Evolutionary conservation across 1,140 invertebrate species (phyloP), one percentile per base, ranked within the genome.

Genomic region (Argopecten irradians): DNA sequence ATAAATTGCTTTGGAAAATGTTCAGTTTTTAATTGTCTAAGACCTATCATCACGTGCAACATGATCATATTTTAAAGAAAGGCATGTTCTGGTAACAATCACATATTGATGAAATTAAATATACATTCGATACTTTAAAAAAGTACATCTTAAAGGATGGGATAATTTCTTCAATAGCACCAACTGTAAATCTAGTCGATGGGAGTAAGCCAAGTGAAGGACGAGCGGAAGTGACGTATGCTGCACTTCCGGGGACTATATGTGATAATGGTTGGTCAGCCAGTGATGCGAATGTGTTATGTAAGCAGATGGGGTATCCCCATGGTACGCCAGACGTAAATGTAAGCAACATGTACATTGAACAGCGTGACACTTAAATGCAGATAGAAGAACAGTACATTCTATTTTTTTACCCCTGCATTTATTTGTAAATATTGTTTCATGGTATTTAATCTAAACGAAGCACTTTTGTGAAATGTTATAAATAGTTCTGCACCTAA

Each of bases 201-300:
- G 87, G 90, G 0, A 86, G 22, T 28, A 86, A 33, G 2, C 32
- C 86, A 3, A 87, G 89, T n/a, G 82, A 90, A 33, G 97, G 97
- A 19, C 95, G 97, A 86, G 92, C 94, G 0, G 91, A 93, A 87
- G 86, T 95, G 0, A 85, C 89, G 32, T 93, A 93, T 84, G 92
- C 92, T 86, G 92, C 92, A 0, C 82, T 90, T n/a, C 94, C 93
- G 93, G 94, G 94, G 0, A 93, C 93, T 13, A 89, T 95, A 1
- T 95, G 94, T 89, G 90, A 93, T 85, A 89, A 90, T 46, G 86
- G 86, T 19, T 94, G 94, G 93, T 86, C 91, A 14, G 86, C 55
- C 22, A 89, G 87, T 82, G 93, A 94, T 83, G 93, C 93, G 34
- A 46, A 88, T 14, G 93, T 93, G 22, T 88, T 93, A 11, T 95